phyloP scores from a whole-genome alignment of 2,113 vertebrate species.

The Sterrhoptilus dennistouni region DNA sequence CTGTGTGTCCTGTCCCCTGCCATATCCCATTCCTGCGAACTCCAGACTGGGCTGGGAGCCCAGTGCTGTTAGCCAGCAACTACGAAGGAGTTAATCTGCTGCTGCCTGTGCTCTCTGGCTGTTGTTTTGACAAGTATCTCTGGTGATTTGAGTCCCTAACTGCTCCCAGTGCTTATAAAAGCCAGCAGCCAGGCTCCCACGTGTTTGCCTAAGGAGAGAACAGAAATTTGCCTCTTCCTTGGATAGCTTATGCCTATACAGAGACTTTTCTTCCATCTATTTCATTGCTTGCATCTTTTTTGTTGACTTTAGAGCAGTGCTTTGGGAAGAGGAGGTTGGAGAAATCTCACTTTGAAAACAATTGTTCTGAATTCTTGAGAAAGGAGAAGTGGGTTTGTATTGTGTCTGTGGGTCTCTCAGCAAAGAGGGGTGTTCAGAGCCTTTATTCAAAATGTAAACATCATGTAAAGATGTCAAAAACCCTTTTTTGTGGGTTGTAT shows the following conservation, averaged over 20 bases:
- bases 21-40: neutral
- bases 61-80: neutral
- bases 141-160: slow-evolving; percentile 57
- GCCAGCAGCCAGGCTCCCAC: slow-evolving; percentile 17
- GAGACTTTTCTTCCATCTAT: neutral
- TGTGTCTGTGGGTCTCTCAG: neutral
- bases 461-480: neutral
- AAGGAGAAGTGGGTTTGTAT: neutral
- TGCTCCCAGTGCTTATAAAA: slow-evolving; percentile 54
- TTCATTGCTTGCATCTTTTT: neutral
- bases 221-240: slow-evolving; percentile 22
- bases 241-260: neutral
- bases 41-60: neutral
- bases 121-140: slow-evolving; percentile 63
- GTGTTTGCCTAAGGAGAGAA: slow-evolving; percentile 42
- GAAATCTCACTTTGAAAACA: neutral
- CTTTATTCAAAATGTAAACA: neutral
- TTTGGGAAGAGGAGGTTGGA: neutral
- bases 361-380: neutral
- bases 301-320: neutral
- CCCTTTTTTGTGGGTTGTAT: neutral
- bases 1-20: neutral
- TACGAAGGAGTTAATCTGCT: slow-evolving; percentile 44
- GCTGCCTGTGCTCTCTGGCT: slow-evolving; percentile 38
- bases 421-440: neutral